A percentile compares a stretch with the other conserved stretches of the same genome.
These are phyloP conservation scores for Drosophila oshimai DNA, from an alignment of 1,140 invertebrate species.

Conservation along the genomic window DNA sequence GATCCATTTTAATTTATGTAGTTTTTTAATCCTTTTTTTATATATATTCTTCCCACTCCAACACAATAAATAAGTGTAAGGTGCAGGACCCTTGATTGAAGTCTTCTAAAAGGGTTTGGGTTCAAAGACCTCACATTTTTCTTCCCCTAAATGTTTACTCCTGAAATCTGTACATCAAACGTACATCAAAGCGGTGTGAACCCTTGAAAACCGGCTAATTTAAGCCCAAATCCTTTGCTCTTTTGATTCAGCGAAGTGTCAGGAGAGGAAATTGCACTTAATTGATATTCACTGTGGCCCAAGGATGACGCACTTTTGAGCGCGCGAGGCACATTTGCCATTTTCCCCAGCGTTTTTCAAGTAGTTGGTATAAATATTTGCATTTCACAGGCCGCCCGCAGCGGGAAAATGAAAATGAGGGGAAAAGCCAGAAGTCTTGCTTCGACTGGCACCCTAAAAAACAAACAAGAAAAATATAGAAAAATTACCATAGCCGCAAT, in stretches of 20 bases:
- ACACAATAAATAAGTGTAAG: too few species aligned
- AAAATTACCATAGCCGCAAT: slow-evolving; percentile 29
- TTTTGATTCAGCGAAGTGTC: slow-evolving; percentile 4
- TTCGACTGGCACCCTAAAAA: slow-evolving; percentile 28
- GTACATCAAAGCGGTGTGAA: slow-evolving; percentile 11
- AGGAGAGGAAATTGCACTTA: slow-evolving; percentile 22
- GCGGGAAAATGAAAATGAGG: slow-evolving; percentile 1
- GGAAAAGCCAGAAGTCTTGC: background rate
- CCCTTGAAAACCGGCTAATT: slow-evolving; percentile 13
- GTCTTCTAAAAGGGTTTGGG: too few species aligned
- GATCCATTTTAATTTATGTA: too few species aligned
- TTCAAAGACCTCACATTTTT: background rate
- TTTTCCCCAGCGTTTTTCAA: slow-evolving; percentile 32
- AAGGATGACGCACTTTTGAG: slow-evolving; percentile 47
- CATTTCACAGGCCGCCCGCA: slow-evolving; percentile 36
- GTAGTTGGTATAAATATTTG: slow-evolving; percentile 73
- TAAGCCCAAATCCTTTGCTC: background rate
- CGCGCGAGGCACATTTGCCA: slow-evolving; percentile 1
- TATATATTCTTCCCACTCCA: too few species aligned
- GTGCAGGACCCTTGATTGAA: too few species aligned
- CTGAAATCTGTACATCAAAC: background rate
- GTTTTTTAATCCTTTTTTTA: too few species aligned
- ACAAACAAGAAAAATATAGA: slow-evolving; percentile 6
- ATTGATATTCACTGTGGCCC: slow-evolving; percentile 41
- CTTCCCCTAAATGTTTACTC: background rate